Conservation (phyloP, 1,140 invertebrate species). For the Marisa cornuarietis region DNA sequence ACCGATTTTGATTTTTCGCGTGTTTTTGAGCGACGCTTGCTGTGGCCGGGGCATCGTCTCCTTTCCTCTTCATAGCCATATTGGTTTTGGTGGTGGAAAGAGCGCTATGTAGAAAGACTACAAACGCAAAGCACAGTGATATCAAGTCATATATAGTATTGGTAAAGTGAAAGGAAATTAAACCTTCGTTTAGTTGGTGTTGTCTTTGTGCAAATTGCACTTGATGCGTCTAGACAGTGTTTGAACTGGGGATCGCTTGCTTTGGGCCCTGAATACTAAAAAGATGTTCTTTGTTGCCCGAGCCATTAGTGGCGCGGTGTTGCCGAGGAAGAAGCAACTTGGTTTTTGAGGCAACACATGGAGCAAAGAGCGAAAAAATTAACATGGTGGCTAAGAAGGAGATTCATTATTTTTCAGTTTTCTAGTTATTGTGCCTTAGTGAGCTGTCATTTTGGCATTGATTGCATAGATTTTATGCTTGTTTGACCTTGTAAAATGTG, state of each 20-base stretch:
- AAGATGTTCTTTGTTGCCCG: slow-evolving; percentile 6
- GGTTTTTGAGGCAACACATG: slow-evolving; percentile 12
- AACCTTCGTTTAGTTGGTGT: slow-evolving; percentile 5
- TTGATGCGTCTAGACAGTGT: not conserved
- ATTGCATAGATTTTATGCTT: not conserved
- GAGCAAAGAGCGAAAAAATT: slow-evolving; percentile 27
- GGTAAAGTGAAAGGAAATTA: slow-evolving; percentile 20
- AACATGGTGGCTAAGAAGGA: slow-evolving; percentile 18
- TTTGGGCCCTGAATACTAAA: slow-evolving; percentile 15
- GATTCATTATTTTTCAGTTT: slow-evolving; percentile 11
- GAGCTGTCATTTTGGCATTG: not conserved
- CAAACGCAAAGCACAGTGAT: slow-evolving; percentile 14
- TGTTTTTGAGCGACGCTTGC: slow-evolving; percentile 27
- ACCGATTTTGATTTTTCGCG: slow-evolving; percentile 23
- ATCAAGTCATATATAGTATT: slow-evolving; percentile 13
- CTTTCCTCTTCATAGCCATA: slow-evolving; percentile 36
- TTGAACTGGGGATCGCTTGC: not conserved
- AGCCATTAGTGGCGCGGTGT: slow-evolving; percentile 6
- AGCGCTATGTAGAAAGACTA: slow-evolving; percentile 4
- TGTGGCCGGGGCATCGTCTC: slow-evolving; percentile 27
- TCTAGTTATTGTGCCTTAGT: not conserved
- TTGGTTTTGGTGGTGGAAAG: slow-evolving; percentile 24
- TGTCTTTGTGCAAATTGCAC: slow-evolving; percentile 4
- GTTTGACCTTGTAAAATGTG: slow-evolving; percentile 16
- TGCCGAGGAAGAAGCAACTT: not conserved